Conservation (phyloP, 64 coral and sea anemone genomes). For the Montipora sp. region DNA sequence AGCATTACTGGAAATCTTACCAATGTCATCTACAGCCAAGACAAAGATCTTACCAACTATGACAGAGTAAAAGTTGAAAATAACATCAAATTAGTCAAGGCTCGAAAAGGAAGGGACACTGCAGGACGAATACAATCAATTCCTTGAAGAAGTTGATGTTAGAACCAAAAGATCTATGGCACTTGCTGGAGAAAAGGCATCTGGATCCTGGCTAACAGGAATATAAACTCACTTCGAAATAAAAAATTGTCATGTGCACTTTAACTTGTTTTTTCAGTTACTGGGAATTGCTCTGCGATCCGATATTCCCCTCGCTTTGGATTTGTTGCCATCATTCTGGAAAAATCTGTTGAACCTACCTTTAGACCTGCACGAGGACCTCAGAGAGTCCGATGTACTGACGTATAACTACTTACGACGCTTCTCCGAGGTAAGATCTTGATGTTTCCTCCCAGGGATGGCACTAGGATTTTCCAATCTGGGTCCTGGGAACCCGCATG, state of each 20-base stretch:
- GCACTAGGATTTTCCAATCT: too few relatives aligned
- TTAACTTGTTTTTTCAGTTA: slow-evolving; percentile 47
- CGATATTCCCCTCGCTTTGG: slow-evolving; percentile 95
- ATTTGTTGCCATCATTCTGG: slow-evolving; percentile 94
- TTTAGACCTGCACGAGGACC: slow-evolving; percentile 66
- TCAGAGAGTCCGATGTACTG: slow-evolving; percentile 89
- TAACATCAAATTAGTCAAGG: neutral
- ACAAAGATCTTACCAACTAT: too few relatives aligned
- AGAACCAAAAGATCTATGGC: too few relatives aligned
- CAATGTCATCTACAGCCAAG: too few relatives aligned
- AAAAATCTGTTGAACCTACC: slow-evolving; percentile 90
- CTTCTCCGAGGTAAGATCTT: slow-evolving; percentile 78
- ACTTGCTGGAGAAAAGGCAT: too few relatives aligned
- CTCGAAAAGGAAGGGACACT: neutral
- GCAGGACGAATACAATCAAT: too few relatives aligned
- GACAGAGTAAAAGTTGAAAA: neutral
- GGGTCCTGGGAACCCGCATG: too few relatives aligned
- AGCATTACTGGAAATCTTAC: too few relatives aligned
- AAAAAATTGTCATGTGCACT: too few relatives aligned
- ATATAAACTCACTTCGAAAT: too few relatives aligned
- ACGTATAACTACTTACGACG: slow-evolving; percentile 97
- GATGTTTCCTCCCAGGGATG: neutral
- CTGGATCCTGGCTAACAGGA: too few relatives aligned
- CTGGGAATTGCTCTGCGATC: slow-evolving; percentile 91
- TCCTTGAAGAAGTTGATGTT: too few relatives aligned